phyloP scores from a whole-genome alignment of 1,140 invertebrate genomes.

The Bombus haemorrhoidalis region DNA sequence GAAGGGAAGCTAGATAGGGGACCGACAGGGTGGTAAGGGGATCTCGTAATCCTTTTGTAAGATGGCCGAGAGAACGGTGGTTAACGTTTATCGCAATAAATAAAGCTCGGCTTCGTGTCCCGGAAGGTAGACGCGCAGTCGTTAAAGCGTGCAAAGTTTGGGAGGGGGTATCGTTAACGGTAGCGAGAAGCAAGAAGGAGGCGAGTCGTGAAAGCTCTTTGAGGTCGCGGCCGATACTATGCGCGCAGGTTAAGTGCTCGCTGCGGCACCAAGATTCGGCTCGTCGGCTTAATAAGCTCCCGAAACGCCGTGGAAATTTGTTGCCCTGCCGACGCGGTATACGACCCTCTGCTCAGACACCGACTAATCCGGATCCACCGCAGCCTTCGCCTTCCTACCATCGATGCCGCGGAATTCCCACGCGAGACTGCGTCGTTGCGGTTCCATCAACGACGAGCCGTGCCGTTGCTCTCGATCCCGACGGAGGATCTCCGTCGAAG shows the following conservation, averaged over 20 bases:
- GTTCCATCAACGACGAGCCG: constrained; percentile 16
- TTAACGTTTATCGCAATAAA: constrained; percentile 51
- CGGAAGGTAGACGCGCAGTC: constrained; percentile 14
- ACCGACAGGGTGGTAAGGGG: background rate
- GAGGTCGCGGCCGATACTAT: constrained; percentile 52
- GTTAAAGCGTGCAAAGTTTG: constrained; percentile 9
- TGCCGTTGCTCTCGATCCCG: background rate
- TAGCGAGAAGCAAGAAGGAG: constrained; percentile 16
- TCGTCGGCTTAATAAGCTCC: constrained; percentile 70
- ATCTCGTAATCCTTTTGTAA: constrained; percentile 46
- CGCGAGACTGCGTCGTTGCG: constrained; percentile 27
- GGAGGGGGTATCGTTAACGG: constrained; percentile 19
- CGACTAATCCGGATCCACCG: constrained; percentile 39
- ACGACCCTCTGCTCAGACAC: background rate
- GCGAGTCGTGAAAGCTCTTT: constrained; percentile 58
- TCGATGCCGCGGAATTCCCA: constrained; percentile 34
- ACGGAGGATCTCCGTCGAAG: background rate
- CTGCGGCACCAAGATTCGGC: constrained; percentile 50
- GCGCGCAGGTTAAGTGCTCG: constrained; percentile 45
- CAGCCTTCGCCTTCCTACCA: constrained; percentile 2
- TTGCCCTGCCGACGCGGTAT: constrained; percentile 50
- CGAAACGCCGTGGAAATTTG: constrained; percentile 75
- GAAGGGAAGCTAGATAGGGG: no score
- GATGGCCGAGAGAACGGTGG: constrained; percentile 17
- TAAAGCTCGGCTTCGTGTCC: constrained; percentile 27